Evolutionary conservation across 2,888 invertebrate species (phyloP), one percentile per base, ranked within the genome.

Genomic region (Brenthis ino): DNA sequence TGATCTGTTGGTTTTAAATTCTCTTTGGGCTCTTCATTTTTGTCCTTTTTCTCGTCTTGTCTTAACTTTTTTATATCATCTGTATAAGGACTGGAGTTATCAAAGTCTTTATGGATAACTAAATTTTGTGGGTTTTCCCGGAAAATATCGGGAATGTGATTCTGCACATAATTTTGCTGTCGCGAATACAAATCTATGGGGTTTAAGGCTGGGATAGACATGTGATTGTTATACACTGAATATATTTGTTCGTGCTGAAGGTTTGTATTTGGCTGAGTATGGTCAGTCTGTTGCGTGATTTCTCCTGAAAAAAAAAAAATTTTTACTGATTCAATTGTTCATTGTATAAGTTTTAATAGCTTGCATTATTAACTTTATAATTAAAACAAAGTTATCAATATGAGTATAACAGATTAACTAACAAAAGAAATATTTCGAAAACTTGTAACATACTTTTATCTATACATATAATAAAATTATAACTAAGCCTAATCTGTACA

Each of bases 91-190:
- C 85, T 87, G 0, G 77, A 43, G 73, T 86, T 88, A 0, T 90
- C 88, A 68, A 82, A 90, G 75, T 91, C 87, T 76, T 86, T 80
- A 47, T 90, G 85, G 0, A 92, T 73, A 3, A 92, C 91, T 77
- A 93, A 75, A 58, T 93, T 93, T 74, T 92, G 91, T 0, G 93
- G 91, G 33, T 91, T 89, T 43, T 91, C 90, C 57, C 88, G 76
- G 33, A 64, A 68, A 4, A 74, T 55, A 24, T 73, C 75, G 37
- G 78, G 80, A 1, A 78, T 73, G 72, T 82, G 90, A 64, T 82
- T 86, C 72, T 87, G 89, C 0, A 84, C 72, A 72, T 86, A 91
- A 57, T 82, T 87, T 65, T 85, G 88, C 0, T 80, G 77, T 48
- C 89, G 79, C 0, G 86, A 74, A 71, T 90, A 92, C 1, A 89